Conservation (phyloP, 2,888 invertebrate species). For the Tubulanus polymorphus region DNA sequence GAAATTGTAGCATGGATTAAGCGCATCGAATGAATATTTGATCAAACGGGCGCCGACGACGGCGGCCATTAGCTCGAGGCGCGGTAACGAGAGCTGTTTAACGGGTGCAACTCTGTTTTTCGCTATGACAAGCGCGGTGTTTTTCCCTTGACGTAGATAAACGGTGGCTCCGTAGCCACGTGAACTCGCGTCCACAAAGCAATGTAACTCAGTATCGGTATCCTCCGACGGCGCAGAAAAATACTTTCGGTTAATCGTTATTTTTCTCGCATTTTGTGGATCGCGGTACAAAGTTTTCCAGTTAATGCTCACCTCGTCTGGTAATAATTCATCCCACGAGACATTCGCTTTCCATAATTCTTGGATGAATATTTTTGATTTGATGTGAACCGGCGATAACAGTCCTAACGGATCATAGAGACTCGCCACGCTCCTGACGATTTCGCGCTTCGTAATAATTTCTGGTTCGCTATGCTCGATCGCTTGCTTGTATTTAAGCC, state of each 20-base stretch:
- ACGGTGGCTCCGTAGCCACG: not conserved
- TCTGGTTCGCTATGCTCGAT: not conserved
- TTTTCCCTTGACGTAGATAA: not conserved
- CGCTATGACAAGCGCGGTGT: not conserved
- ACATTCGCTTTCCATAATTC: not conserved
- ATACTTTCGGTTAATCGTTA: not conserved
- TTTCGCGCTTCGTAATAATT: slow-evolving; percentile 7
- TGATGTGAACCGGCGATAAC: not conserved
- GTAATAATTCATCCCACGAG: not conserved
- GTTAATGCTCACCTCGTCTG: not conserved
- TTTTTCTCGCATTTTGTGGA: not conserved
- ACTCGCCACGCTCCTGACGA: slow-evolving; percentile 5
- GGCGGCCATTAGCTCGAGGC: not conserved
- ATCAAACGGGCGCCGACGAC: not conserved
- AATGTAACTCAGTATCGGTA: not conserved
- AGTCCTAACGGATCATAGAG: slow-evolving; percentile 10
- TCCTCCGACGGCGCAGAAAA: not conserved
- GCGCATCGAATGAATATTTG: not conserved
- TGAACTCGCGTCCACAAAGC: not conserved
- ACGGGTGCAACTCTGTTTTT: not conserved
- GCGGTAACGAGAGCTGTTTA: not conserved
- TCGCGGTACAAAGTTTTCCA: not conserved
- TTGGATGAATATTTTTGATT: not conserved
- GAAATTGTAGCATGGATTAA: not conserved
- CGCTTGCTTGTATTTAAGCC: slow-evolving; percentile 1